Evolutionary conservation across 2,888 invertebrate species (phyloP), one percentile per base, ranked within the genome.

Genomic region (Aplocera efformata): DNA sequence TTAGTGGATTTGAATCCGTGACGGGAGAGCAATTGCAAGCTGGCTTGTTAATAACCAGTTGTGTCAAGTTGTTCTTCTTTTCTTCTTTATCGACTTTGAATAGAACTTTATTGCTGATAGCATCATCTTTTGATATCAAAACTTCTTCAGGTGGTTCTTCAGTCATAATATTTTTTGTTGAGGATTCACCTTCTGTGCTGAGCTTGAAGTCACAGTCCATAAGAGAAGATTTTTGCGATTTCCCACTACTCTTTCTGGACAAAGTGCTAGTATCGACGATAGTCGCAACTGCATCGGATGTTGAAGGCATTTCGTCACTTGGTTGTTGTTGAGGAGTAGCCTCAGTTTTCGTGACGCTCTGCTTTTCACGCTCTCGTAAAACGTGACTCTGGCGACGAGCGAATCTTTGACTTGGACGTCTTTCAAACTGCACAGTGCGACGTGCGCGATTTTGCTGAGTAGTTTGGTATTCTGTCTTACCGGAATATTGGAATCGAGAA

Each of bases 401-500:
- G 74, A 97, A 99, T 49, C 99, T 90, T 79, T 99, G 99, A 83
- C 98, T 98, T 0, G 99, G 98, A 35, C 98, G 91, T 45, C 99
- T 90, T 81, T 99, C 99, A 77, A 99, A 97, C 72, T 98, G 97
- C 4, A 98, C 98, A 1, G 97, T 97, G 36, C 98, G 91, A 28
- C 98, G 90, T 1, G 97, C 96, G 50, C 96, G 91, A 79, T 95
- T 97, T 67, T 95, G 92, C 67, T 96, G 96, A 6, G 98, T 96
- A 13, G 97, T 96, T 88, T 99, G 99, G 77, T 98, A 99, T 84
- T 99, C 99, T 1, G 99, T 99, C 73, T 98, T 94, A 0, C 99
- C 98, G 53, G 97, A 97, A 61, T 91, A 91, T 72, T 97, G 93
- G 79, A 99, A 99, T 39, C 99, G 91, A 7, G 99, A 99, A 36